A percentile compares a stretch with the other conserved stretches of the same genome.
Conservation (phyloP, 2,113 vertebrate genomes). For the Xenotilapia leptura region DNA sequence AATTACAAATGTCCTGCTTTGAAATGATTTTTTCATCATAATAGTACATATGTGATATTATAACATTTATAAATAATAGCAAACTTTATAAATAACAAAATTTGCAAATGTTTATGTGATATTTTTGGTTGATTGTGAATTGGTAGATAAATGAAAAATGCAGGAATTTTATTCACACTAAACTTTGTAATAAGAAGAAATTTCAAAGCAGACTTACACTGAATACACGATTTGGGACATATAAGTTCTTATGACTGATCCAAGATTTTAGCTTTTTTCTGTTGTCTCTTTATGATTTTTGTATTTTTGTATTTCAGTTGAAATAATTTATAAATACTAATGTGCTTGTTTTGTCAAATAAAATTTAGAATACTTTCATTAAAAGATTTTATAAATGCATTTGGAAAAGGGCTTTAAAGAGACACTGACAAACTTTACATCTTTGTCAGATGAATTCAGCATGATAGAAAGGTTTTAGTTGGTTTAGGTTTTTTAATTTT, state of each 20-base stretch:
- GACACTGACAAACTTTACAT: neutral
- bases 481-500: accelerated
- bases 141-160: neutral
- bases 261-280: neutral
- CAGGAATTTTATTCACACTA: neutral
- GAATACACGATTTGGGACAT: neutral
- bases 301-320: neutral
- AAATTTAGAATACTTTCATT: neutral
- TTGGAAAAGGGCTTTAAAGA: neutral
- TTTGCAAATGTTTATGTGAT: neutral
- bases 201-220: neutral
- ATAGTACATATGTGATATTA: neutral
- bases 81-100: neutral
- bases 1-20: neutral
- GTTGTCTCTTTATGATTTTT: neutral
- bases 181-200: neutral
- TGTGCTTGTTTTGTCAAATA: neutral
- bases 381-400: neutral
- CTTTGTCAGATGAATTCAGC: neutral
- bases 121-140: neutral
- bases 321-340: neutral
- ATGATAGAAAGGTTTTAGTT: neutral
- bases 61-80: neutral
- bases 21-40: neutral
- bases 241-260: neutral